These are phyloP conservation scores for Zeuzera pyrina DNA, from an alignment of 2,888 invertebrate genomes.

Conservation along the genomic window DNA sequence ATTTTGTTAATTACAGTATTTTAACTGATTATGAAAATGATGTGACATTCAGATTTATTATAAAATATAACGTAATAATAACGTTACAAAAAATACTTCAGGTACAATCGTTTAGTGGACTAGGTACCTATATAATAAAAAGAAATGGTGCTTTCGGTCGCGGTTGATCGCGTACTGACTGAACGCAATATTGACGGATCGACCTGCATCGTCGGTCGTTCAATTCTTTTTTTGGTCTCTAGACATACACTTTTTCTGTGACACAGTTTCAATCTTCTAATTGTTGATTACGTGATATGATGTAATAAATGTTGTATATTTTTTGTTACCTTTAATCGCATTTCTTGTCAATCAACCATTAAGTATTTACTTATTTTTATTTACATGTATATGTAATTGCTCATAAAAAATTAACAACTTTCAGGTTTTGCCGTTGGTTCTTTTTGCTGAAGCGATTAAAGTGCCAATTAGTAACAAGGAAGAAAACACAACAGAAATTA, in stretches of 20 bases:
- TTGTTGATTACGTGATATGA: slow-evolving; percentile 47
- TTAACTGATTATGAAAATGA: too few species aligned
- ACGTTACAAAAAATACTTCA: too few species aligned
- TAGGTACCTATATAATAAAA: too few species aligned
- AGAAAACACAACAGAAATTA: slow-evolving; percentile 21
- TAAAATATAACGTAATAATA: too few species aligned
- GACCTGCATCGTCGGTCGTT: background rate
- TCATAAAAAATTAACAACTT: slow-evolving; percentile 17
- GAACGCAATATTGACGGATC: too few species aligned
- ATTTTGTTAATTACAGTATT: too few species aligned
- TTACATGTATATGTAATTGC: background rate
- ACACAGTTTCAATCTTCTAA: slow-evolving; percentile 48
- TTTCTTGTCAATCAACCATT: slow-evolving; percentile 11
- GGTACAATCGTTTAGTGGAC: slow-evolving; percentile 1
- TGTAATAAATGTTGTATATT: slow-evolving; percentile 33
- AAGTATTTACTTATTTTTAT: background rate
- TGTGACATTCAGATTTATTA: too few species aligned
- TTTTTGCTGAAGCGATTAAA: slow-evolving; percentile 37
- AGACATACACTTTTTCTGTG: slow-evolving; percentile 40
- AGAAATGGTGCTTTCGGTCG: background rate
- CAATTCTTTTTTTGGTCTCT: slow-evolving; percentile 7
- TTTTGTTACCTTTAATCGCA: slow-evolving; percentile 27
- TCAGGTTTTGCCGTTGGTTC: slow-evolving; percentile 36
- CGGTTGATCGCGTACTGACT: slow-evolving; percentile 1
- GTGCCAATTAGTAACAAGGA: slow-evolving; percentile 40